A percentile compares a stretch with the other conserved stretches of the same genome.
Conservation (phyloP, 2,113 vertebrate genomes). For the Cephalopterus ornatus region DNA sequence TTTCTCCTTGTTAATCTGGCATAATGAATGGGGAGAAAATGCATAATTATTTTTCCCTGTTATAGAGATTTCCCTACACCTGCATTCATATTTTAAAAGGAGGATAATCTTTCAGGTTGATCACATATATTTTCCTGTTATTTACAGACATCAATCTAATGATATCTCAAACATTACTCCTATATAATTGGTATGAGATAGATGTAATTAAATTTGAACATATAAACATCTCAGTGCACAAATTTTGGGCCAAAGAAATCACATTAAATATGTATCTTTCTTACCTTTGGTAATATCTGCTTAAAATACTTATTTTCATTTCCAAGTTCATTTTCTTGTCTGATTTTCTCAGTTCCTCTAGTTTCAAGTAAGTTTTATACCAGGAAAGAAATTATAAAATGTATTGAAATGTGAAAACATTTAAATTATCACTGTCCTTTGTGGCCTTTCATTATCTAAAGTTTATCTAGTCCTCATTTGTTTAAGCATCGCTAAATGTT, state of each 20-base stretch:
- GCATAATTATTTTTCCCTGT: background rate
- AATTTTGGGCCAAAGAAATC: background rate
- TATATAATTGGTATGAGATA: background rate
- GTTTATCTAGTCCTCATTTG: background rate
- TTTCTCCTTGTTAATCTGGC: background rate
- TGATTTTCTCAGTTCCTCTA: background rate
- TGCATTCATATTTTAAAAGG: background rate
- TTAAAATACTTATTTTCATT: background rate
- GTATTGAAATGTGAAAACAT: background rate
- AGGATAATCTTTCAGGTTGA: background rate
- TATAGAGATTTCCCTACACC: background rate
- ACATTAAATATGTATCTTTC: background rate
- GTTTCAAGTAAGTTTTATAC: background rate
- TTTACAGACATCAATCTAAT: background rate
- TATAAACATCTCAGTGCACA: background rate
- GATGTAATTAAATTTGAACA: background rate
- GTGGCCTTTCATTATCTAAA: background rate
- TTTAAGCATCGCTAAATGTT: background rate
- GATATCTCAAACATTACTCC: background rate
- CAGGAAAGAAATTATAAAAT: background rate
- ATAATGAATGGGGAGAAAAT: background rate
- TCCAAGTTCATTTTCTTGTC: background rate
- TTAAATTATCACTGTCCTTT: background rate
- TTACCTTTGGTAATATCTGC: background rate
- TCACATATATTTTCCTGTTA: background rate